phyloP scores from a whole-genome alignment of 2,888 invertebrate species.

The Nomada fabriciana region DNA sequence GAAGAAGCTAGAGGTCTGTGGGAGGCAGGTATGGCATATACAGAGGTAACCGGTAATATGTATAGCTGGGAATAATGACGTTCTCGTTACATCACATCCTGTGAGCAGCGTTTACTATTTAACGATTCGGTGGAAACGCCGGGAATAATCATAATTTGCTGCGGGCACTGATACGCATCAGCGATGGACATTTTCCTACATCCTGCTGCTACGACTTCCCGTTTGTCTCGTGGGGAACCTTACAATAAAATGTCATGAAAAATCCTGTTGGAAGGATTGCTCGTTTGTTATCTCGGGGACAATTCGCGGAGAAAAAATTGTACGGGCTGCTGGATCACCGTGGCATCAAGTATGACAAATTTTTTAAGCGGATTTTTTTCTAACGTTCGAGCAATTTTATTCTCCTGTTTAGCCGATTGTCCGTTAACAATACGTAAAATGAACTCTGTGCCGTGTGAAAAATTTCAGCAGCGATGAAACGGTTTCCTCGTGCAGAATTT shows the following conservation, averaged over 20 bases:
- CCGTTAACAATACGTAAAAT: no score
- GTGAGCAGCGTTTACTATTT: slow-evolving; percentile 61
- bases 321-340: no score
- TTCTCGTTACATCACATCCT: slow-evolving; percentile 59
- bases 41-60: slow-evolving; percentile 47
- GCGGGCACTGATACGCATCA: slow-evolving; percentile 47
- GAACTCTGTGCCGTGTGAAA: background rate
- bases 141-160: slow-evolving; percentile 62
- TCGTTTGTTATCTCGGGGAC: no score
- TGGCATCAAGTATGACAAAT: no score
- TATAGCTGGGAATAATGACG: slow-evolving; percentile 50
- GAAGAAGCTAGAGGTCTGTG: background rate
- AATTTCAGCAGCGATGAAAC: slow-evolving; percentile 65
- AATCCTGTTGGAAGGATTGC: background rate
- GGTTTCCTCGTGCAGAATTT: slow-evolving; percentile 62
- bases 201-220: slow-evolving; percentile 37
- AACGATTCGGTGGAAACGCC: slow-evolving; percentile 53
- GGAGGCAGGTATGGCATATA: no score
- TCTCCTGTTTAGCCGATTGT: no score
- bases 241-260: background rate
- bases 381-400: no score
- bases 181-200: slow-evolving; percentile 46
- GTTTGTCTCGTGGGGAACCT: background rate
- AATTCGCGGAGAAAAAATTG: no score
- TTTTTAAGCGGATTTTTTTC: no score